These are phyloP conservation scores for Casuarius casuarius DNA, from an alignment of 2,113 vertebrate species.

Conservation along the genomic window DNA sequence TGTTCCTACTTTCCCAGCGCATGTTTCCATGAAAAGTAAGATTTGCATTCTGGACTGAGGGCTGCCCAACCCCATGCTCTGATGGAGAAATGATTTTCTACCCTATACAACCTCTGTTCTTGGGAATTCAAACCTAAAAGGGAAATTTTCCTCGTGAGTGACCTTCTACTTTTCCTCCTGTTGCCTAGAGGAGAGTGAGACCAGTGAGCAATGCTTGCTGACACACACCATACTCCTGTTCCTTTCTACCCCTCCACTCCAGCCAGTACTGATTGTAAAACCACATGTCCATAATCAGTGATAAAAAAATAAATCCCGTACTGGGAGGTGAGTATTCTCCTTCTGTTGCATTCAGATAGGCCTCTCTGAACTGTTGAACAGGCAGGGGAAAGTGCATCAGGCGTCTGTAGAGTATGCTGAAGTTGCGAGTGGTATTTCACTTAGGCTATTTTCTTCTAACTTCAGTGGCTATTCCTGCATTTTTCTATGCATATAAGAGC, in stretches of 20 bases:
- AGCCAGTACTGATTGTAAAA: not conserved
- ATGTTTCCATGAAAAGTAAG: constrained; percentile 22
- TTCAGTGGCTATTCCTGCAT: not conserved
- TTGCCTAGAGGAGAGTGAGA: constrained; percentile 33
- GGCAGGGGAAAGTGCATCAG: constrained; percentile 27
- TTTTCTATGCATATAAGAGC: not conserved
- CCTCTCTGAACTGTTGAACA: not conserved
- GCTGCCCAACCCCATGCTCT: not conserved
- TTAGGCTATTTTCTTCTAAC: not conserved
- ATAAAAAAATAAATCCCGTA: constrained; percentile 30
- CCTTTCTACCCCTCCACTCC: not conserved
- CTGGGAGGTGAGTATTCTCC: not conserved
- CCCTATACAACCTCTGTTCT: not conserved
- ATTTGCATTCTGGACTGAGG: constrained; percentile 17
- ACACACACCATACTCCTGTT: not conserved
- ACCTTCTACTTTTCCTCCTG: constrained; percentile 43
- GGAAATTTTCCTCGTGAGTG: constrained; percentile 31
- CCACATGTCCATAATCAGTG: not conserved
- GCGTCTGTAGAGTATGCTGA: not conserved
- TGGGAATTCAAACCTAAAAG: constrained; percentile 32
- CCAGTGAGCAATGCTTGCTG: constrained; percentile 29
- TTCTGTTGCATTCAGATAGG: not conserved
- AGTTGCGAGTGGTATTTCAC: not conserved
- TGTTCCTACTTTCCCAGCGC: constrained; percentile 38
- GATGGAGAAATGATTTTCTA: not conserved